A percentile compares a stretch with the other conserved stretches of the same genome.
These are phyloP conservation scores for Brenthis hecate DNA, from an alignment of 2,888 invertebrate species.

Conservation along the genomic window DNA sequence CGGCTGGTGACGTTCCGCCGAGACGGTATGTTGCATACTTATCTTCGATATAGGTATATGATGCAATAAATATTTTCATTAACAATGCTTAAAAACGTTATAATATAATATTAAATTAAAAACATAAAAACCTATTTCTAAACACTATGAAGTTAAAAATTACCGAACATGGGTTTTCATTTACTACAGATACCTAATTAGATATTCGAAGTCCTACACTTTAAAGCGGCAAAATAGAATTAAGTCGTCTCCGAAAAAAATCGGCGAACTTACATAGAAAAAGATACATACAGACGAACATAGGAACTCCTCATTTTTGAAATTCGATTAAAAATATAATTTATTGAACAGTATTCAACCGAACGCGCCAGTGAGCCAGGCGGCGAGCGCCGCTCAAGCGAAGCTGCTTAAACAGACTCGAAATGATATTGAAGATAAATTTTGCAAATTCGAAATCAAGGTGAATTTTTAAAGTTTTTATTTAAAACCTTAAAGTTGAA, in stretches of 20 bases:
- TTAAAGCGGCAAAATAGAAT: too few relatives aligned
- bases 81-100: background rate
- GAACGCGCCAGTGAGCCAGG: constrained; percentile 67
- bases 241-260: too few relatives aligned
- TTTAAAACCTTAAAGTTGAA: too few relatives aligned
- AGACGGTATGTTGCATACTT: constrained; percentile 19
- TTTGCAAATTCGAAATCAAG: constrained; percentile 98
- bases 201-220: too few relatives aligned
- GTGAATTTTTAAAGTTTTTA: constrained; percentile 45
- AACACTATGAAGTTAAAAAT: too few relatives aligned
- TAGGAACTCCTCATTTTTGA: too few relatives aligned
- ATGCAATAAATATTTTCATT: constrained; percentile 27
- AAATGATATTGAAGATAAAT: constrained; percentile 98
- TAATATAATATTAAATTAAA: too few relatives aligned
- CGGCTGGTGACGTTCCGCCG: constrained; percentile 44
- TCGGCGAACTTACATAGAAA: too few relatives aligned
- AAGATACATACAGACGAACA: too few relatives aligned
- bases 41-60: background rate
- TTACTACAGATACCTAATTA: too few relatives aligned
- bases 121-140: too few relatives aligned
- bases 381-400: constrained; percentile 67
- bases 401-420: constrained; percentile 90
- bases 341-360: constrained; percentile 54
- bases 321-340: background rate
- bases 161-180: too few relatives aligned